These are phyloP conservation scores for Leptoclinus maculatus DNA, from an alignment of 2,797 vertebrate genomes.

Conservation along the genomic window DNA sequence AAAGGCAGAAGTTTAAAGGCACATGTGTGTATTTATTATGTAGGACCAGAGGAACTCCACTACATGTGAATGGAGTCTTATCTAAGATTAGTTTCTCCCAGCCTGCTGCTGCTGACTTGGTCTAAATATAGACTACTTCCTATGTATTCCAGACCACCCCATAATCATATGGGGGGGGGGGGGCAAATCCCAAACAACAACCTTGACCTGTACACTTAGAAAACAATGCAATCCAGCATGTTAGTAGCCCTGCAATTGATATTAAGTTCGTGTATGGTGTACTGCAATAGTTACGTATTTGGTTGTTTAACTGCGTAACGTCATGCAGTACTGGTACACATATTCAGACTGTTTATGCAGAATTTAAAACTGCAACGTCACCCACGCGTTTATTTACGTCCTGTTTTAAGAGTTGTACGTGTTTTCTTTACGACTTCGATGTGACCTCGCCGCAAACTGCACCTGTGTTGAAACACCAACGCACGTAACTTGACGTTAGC, in stretches of 20 bases:
- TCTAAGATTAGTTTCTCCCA: constrained; percentile 39
- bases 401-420: too few species aligned
- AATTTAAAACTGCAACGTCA: too few species aligned
- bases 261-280: not conserved
- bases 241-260: not conserved
- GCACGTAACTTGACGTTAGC: not conserved
- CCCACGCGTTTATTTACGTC: too few species aligned
- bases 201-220: not conserved
- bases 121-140: constrained; percentile 45
- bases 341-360: too few species aligned
- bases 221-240: not conserved
- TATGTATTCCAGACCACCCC: constrained; percentile 31
- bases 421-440: not conserved
- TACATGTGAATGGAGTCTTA: not conserved
- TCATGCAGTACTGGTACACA: too few species aligned
- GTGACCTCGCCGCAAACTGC: not conserved
- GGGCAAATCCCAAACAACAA: not conserved
- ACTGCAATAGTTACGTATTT: not conserved
- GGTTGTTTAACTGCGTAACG: not conserved
- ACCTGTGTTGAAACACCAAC: not conserved
- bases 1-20: not conserved
- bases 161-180: not conserved
- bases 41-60: not conserved
- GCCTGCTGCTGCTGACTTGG: constrained; percentile 3
- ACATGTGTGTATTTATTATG: not conserved